Percentiles rank a stretch among this genome's conserved stretches.
Evolutionary conservation across 2,888 invertebrate genomes (phyloP).

Genomic region (Drosophila lacicola): DNA sequence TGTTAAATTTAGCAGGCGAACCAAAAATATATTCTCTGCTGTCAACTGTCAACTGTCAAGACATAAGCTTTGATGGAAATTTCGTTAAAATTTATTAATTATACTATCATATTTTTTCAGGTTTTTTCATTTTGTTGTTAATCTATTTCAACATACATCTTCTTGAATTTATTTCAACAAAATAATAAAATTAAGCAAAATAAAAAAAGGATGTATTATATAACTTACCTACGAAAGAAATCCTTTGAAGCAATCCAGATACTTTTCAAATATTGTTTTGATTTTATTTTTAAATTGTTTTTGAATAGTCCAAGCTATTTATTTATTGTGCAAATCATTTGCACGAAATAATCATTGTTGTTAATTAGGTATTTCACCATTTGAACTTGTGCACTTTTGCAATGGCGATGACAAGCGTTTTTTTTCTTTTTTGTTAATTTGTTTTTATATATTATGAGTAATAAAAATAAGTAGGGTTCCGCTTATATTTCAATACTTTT

Average conservation of each 20-base stretch:
- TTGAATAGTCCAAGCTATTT: slow-evolving; percentile 1
- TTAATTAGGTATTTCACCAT: slow-evolving; percentile 55
- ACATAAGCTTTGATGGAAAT: slow-evolving; percentile 1
- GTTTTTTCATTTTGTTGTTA: background rate
- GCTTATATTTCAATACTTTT: background rate
- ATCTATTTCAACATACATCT: no score
- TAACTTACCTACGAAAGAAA: slow-evolving; percentile 33
- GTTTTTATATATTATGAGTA: background rate
- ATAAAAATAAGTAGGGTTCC: background rate
- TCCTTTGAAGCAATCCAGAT: background rate
- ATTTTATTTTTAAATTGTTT: background rate
- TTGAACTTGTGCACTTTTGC: slow-evolving; percentile 51
- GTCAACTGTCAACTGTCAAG: slow-evolving; percentile 8
- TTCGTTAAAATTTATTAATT: slow-evolving; percentile 1
- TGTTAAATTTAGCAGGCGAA: slow-evolving; percentile 11
- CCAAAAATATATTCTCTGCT: background rate
- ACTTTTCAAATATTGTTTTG: background rate
- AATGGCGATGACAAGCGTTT: slow-evolving; percentile 24
- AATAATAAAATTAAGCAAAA: background rate
- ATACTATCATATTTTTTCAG: background rate
- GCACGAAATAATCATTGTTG: slow-evolving; percentile 36
- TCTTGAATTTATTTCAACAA: background rate
- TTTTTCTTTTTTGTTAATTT: background rate
- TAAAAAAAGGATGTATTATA: slow-evolving; percentile 1
- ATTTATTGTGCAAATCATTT: slow-evolving; percentile 50